Evolutionary conservation across 2,797 vertebrate genomes (phyloP).

Genomic region (Cercopithecus mitis): DNA sequence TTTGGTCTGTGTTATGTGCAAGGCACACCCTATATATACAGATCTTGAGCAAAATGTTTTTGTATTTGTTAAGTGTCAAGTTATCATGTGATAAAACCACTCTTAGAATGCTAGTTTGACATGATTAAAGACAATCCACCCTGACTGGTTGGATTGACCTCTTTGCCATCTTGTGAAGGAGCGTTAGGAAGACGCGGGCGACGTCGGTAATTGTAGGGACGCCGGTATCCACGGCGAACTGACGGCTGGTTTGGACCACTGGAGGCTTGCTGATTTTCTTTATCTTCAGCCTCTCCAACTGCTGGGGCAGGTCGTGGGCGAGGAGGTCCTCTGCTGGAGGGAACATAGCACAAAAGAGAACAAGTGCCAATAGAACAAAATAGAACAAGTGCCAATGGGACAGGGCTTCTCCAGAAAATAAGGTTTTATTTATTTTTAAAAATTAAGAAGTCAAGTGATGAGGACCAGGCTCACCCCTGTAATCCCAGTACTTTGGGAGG

Average conservation of each 20-base stretch:
- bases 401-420: neutral
- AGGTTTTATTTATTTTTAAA: neutral
- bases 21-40: neutral
- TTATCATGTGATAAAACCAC: neutral
- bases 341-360: neutral
- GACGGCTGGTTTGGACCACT: constrained; percentile 80
- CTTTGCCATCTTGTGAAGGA: constrained; percentile 83
- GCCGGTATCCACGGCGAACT: constrained; percentile 83
- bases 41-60: neutral
- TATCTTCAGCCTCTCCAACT: constrained; percentile 84
- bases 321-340: constrained; percentile 77
- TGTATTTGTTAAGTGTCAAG: neutral
- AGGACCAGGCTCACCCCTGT: neutral
- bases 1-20: neutral
- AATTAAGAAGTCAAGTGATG: neutral
- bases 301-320: constrained; percentile 81
- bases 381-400: neutral
- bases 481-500: neutral
- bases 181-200: constrained; percentile 80
- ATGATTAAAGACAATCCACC: no score
- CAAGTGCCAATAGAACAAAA: neutral
- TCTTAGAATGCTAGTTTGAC: neutral
- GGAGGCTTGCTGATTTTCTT: constrained; percentile 85
- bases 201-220: constrained; percentile 86
- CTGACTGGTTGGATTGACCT: constrained; percentile 67